Evolutionary conservation across 2,797 vertebrate species (phyloP), one percentile per base, ranked within the genome.

Genomic region (Darevskia mixta): DNA sequence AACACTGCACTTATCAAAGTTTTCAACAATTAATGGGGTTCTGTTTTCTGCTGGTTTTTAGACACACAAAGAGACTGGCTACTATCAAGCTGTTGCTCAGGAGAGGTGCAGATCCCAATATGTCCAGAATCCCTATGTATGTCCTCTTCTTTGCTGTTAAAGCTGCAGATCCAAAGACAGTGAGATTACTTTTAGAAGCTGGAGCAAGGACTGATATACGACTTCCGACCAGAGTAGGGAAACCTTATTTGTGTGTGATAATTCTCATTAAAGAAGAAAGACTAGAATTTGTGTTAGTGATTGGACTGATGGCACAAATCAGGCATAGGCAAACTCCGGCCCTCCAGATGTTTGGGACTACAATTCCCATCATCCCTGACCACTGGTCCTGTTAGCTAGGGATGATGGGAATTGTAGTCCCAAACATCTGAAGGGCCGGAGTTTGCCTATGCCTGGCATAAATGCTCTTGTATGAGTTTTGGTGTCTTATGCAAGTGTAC

Each of bases 81-180:
- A 98, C 97, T 58, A 95, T 98, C 87, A 92, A 94, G 35, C 90
- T 98, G 69, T 95, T 99, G 79, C 88, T 99, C 93, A 91, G 77
- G 0, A 94, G 97, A 6, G 98, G 98, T 15, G 98, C 98, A 0
- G 97, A 98, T 94, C 98, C 98, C n/a, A 98, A 98, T 7, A 79
- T 91, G 23, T 96, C 96, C 95, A 75, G 67, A 10, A 92, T 97
- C n/a, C 97, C 98, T 18, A 95, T 98, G 96, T 97, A 97, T 1
- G 94, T 95, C 83, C 95, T 99, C 27, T 98, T 98, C 93, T 87
- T 98, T 20, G 96, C 98, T 2, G 95, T 98, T 79, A 98, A 98
- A 97, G 97, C 98, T 0, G 96, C 95, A 7, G 97, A 99, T 18
- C 69, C 94, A 5, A 94, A 96, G 1, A 96, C 93, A 0, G 98